Percentiles rank a stretch among this genome's conserved stretches.
These are phyloP conservation scores for Archaeoteleia sp. DNA, from an alignment of 2,888 invertebrate species.

Conservation along the genomic window DNA sequence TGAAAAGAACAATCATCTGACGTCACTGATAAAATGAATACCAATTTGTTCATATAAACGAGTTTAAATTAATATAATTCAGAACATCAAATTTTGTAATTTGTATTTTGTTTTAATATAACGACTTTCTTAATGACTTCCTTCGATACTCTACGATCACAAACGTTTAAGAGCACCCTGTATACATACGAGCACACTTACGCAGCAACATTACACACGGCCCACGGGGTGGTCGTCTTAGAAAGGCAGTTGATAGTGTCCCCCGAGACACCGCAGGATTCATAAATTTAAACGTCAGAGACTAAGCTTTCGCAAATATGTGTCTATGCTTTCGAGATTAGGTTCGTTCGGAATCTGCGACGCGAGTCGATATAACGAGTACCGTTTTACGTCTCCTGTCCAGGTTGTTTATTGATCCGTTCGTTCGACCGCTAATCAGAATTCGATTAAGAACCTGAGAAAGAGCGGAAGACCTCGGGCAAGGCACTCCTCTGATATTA, in stretches of 20 bases:
- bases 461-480: slow-evolving; percentile 23
- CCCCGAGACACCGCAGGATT: slow-evolving; percentile 5
- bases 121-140: slow-evolving; percentile 13
- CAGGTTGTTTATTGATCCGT: slow-evolving; percentile 15
- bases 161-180: slow-evolving; percentile 31
- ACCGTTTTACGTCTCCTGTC: slow-evolving; percentile 3
- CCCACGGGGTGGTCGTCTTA: slow-evolving; percentile 32
- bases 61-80: no score
- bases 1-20: no score
- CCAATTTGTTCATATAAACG: no score
- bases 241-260: slow-evolving; percentile 20
- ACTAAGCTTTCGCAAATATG: slow-evolving; percentile 1
- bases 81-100: no score
- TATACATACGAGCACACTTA: slow-evolving; percentile 12
- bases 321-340: not conserved
- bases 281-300: no score
- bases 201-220: slow-evolving; percentile 6
- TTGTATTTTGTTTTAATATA: no score
- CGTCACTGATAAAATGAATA: no score
- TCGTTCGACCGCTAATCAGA: slow-evolving; percentile 10
- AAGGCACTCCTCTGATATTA: slow-evolving; percentile 15
- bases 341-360: not conserved
- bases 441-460: slow-evolving; percentile 22
- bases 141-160: slow-evolving; percentile 34
- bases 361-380: not conserved